Conservation (phyloP, 2,113 vertebrate species). For the Ciconia boyciana region DNA sequence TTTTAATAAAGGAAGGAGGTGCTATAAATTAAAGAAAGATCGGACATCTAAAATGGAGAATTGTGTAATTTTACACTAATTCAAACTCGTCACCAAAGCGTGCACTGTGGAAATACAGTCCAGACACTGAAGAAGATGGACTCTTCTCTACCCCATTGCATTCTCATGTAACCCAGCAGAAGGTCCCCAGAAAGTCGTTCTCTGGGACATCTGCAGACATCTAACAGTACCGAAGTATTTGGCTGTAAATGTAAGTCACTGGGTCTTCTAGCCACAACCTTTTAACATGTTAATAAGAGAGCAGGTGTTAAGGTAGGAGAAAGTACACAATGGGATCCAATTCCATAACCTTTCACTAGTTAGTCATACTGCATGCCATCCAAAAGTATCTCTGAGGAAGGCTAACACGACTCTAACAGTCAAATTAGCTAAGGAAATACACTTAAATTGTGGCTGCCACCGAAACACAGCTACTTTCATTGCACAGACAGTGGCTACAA, state of each 20-base stretch:
- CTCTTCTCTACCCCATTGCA: not conserved
- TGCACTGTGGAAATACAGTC: not conserved
- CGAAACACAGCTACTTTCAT: not conserved
- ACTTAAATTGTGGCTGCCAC: not conserved
- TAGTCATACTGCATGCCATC: not conserved
- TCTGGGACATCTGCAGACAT: not conserved
- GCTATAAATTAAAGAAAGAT: not conserved
- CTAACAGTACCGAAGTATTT: not conserved
- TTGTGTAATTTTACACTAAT: not conserved
- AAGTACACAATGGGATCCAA: not conserved
- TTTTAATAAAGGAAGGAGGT: conserved; percentile 12
- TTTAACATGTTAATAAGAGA: not conserved
- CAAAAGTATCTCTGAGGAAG: not conserved
- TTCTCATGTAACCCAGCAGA: not conserved
- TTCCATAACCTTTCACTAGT: conserved; percentile 2
- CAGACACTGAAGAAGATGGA: not conserved
- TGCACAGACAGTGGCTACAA: not conserved
- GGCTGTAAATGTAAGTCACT: not conserved
- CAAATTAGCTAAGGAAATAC: not conserved
- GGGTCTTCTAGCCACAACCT: not conserved
- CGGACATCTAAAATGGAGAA: not conserved
- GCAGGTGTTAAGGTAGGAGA: not conserved
- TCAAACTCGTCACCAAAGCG: not conserved
- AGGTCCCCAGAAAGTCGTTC: not conserved
- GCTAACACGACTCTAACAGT: not conserved